phyloP scores from a whole-genome alignment of 2,797 vertebrate species.

The Hozukius guyotensis region DNA sequence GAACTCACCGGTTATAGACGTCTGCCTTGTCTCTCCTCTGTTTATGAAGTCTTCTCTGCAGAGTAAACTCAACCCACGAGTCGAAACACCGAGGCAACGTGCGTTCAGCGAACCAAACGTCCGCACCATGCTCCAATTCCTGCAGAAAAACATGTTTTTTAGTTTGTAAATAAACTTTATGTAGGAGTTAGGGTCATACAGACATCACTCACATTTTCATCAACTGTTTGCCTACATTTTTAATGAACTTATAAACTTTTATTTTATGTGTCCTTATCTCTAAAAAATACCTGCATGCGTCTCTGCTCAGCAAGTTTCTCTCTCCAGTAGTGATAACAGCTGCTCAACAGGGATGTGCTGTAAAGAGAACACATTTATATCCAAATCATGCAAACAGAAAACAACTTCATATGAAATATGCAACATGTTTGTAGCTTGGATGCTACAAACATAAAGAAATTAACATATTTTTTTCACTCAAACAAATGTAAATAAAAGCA shows the following conservation, averaged over 20 bases:
- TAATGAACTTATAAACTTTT: neutral
- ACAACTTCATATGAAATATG: neutral
- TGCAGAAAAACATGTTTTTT: slow-evolving; percentile 29
- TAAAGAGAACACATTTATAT: slow-evolving; percentile 19
- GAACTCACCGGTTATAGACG: slow-evolving; percentile 66
- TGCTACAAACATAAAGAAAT: neutral
- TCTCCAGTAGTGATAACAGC: slow-evolving; percentile 78
- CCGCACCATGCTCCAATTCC: slow-evolving; percentile 70
- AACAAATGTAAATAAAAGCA: slow-evolving; percentile 49
- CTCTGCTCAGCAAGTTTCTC: slow-evolving; percentile 57
- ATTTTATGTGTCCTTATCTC: neutral
- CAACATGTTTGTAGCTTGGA: neutral
- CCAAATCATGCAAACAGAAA: neutral
- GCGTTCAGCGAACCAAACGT: slow-evolving; percentile 68
- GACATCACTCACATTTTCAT: neutral
- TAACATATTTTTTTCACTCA: neutral
- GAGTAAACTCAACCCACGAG: slow-evolving; percentile 75
- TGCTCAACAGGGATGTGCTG: slow-evolving; percentile 75
- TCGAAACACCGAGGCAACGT: slow-evolving; percentile 69
- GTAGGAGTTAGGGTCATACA: neutral
- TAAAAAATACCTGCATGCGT: slow-evolving; percentile 73
- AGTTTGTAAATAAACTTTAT: neutral
- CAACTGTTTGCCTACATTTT: neutral
- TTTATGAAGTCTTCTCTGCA: slow-evolving; percentile 44
- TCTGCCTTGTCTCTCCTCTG: slow-evolving; percentile 66